phyloP scores from a whole-genome alignment of 2,888 invertebrate species.

The Fragum sueziense region DNA sequence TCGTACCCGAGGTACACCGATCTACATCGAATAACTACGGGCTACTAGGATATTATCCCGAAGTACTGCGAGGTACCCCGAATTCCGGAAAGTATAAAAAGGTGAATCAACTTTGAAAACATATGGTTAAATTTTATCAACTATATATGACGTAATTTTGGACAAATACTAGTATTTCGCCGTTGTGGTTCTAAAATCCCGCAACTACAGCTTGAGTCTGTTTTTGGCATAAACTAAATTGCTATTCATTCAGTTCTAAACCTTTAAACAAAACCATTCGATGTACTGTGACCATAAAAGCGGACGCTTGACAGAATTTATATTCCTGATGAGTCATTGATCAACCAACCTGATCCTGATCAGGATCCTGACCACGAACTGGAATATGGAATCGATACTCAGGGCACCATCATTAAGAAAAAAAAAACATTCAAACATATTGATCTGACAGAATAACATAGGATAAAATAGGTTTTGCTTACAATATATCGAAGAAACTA shows the following conservation, averaged over 20 bases:
- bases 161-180: too few species aligned
- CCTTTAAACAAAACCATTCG: not conserved
- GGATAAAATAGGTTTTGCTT: too few species aligned
- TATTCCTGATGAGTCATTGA: not conserved
- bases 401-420: not conserved
- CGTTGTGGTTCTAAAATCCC: too few species aligned
- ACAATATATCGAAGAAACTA: too few species aligned
- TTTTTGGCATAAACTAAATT: too few species aligned
- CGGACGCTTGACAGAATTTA: too few species aligned
- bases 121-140: too few species aligned
- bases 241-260: not conserved
- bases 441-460: slow-evolving; percentile 8
- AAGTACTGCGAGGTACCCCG: not conserved
- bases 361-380: not conserved
- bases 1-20: not conserved
- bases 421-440: not conserved
- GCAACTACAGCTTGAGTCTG: too few species aligned
- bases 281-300: not conserved
- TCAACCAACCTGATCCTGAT: not conserved
- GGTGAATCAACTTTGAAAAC: not conserved
- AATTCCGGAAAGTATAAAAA: not conserved
- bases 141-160: too few species aligned
- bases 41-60: not conserved
- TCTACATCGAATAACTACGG: not conserved
- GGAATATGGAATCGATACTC: not conserved